These are phyloP conservation scores for Haliaeetus leucogaster DNA, from an alignment of 2,113 vertebrate species.

Conservation along the genomic window DNA sequence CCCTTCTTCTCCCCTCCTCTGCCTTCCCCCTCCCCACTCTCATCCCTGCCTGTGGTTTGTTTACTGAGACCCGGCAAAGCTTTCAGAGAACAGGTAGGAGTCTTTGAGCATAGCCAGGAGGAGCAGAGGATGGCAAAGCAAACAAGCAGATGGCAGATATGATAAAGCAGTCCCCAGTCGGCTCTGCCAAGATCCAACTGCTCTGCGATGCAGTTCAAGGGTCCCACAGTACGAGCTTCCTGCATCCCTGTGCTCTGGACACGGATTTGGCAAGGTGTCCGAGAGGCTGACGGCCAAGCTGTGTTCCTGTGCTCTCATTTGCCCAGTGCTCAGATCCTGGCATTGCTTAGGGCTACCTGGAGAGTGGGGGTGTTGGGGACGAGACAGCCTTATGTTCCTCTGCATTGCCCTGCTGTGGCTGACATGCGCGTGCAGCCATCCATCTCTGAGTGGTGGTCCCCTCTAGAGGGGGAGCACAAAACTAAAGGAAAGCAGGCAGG, in stretches of 20 bases:
- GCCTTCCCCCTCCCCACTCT: neutral
- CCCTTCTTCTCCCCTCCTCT: neutral
- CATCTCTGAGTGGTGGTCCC: neutral
- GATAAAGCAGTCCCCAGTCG: neutral
- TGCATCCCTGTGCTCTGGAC: neutral
- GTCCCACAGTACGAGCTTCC: conserved; percentile 26
- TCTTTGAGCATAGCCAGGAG: neutral
- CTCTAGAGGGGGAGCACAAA: neutral
- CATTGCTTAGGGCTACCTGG: neutral
- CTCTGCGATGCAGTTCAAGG: neutral
- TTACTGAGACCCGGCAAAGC: conserved; percentile 11
- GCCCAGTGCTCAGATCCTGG: neutral
- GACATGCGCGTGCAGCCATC: fast-evolving
- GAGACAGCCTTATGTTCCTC: neutral
- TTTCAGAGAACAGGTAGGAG: conserved; percentile 48
- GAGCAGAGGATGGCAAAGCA: conserved; percentile 42
- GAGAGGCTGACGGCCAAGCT: neutral
- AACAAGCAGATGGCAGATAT: conserved; percentile 34
- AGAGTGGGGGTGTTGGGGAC: neutral
- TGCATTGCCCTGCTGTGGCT: neutral
- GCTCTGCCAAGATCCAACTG: neutral
- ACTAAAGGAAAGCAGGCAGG: neutral
- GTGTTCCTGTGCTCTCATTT: neutral
- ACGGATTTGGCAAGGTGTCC: neutral
- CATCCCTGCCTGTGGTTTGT: conserved; percentile 15